Evolutionary conservation across 2,888 invertebrate species (phyloP), one percentile per base, ranked within the genome.

Genomic region (Tachina lurida): DNA sequence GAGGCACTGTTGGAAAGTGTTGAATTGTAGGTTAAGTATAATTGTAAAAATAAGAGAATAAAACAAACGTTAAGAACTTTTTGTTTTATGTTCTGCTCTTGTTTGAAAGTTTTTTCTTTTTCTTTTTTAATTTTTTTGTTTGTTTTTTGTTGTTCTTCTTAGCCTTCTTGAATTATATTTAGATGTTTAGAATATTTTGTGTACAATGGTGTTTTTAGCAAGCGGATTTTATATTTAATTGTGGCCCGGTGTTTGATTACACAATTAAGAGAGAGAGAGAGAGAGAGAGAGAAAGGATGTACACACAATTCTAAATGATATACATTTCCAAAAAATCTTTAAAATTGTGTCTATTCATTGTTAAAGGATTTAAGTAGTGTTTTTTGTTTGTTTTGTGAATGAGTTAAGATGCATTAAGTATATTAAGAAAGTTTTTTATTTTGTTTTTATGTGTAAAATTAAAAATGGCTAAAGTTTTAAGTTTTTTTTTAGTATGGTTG

Each of bases 11-110:
- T 78, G 65, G 77, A 67, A 84, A 84, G 83, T 84, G 83, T 84
- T 76, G 62, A 86, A 86, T 83, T 86, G 83, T 86, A 86, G 86
- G 86, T 86, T 86, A 86, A 86, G 86, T 83, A 76, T 76, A 76
- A 80, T 86, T 73, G 17, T 58, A 65, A 58, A 52, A 31, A 62
- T n/a, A 60, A 78, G 10, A 45, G 2, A 10, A 43, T 67, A 54
- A 41, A 8, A 58, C 31, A 73, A 67, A 58, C 47, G 49, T 49
- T 41, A 65, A 49, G 65, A 74, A 60, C 47, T 65, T 73, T 31
- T 73, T 80, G 58, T 74, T 60, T 81, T 54, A 52, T 67, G 31
- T 78, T 78, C 45, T 62, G 9, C 22, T 49, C 52, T 74, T 68
- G 52, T 68, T 62, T 52, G 49, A 39, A 79, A 71, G n/a, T 63